Base-by-base conservation (phyloP, 2,888 invertebrate genomes). In the Drosophila pseudotakahashii region DNA sequence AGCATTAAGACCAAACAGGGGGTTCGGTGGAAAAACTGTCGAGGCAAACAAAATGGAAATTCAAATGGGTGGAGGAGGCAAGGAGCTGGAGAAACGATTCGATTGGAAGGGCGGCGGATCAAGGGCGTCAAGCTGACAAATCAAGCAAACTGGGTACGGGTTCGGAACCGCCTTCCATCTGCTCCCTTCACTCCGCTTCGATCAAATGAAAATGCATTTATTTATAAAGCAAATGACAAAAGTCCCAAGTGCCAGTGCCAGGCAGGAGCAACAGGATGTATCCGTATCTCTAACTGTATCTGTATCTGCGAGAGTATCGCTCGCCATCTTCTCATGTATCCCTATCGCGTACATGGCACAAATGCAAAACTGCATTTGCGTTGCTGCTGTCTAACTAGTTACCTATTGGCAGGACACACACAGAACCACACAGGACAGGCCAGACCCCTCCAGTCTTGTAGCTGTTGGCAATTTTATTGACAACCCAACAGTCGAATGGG, bases 391-490 rank as follows among this genome's bases (percentile, higher is more conserved):
- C 62, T 75, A 62, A 63, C 80, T 78, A 80, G 80, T 77, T 80
- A 82, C 77, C 77, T 75, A 80, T 79, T 80, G 79, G 79, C 76
- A 76, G 70, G 71, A 62, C 71, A 69, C 59, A 70, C 70, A 19
- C 41, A 34, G 26, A 26, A 63, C 63, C 45, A 14, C 30, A 39
- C 41, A 23, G 23, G 16, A 41, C 52, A 30, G 45, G 6, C 42
- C 52, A 30, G 45, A 26, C 42, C 59, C 42, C 54, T 55, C 32
- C 52, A 50, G 34, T 52, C 48, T 71, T 71, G 69, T 48, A 62
- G 70, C 77, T 79, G 81, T 76, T 80, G 82, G 82, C 82, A 83
- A 83, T 84, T 84, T 79, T 84, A 83, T 83, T 83, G 82, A 83
- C 84, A 83, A 73, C 79, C 79, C 73, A 26, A 51, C 37, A 10